phyloP scores from a whole-genome alignment of 2,888 invertebrate genomes.

The Clivina fossor region DNA sequence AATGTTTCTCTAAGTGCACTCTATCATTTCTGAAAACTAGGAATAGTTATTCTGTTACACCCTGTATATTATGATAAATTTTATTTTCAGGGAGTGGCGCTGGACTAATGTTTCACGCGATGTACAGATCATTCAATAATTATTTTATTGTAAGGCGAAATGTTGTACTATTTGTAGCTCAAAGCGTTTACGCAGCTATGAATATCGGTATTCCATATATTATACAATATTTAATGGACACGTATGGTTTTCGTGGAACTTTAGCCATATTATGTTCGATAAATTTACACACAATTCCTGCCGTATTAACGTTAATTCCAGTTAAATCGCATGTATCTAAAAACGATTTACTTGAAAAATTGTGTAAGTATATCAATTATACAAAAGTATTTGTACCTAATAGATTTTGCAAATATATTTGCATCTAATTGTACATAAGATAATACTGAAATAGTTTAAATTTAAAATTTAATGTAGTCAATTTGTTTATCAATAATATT shows the following conservation, averaged over 20 bases:
- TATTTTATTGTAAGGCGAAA: constrained; percentile 71
- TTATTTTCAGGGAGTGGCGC: constrained; percentile 65
- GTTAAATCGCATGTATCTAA: constrained; percentile 69
- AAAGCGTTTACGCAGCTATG: constrained; percentile 68
- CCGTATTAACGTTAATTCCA: constrained; percentile 73
- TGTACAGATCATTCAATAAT: constrained; percentile 72
- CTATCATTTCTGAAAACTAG: too few relatives aligned
- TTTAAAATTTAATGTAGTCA: too few relatives aligned
- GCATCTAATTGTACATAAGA: too few relatives aligned
- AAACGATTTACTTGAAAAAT: constrained; percentile 44
- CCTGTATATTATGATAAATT: constrained; percentile 2
- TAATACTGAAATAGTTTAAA: too few relatives aligned
- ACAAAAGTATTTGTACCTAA: too few relatives aligned
- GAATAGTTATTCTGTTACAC: too few relatives aligned
- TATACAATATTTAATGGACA: constrained; percentile 61
- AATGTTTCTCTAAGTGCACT: too few relatives aligned
- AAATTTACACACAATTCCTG: constrained; percentile 66
- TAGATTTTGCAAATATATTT: too few relatives aligned
- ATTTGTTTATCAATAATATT: too few relatives aligned
- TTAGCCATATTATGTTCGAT: constrained; percentile 67
- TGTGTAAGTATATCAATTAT: not conserved
- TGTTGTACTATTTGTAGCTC: constrained; percentile 74
- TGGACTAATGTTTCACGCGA: constrained; percentile 72
- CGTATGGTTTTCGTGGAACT: constrained; percentile 72
- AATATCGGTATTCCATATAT: constrained; percentile 69